phyloP scores from a whole-genome alignment of 1,140 invertebrate species.

The Atopsyche davidsoni region DNA sequence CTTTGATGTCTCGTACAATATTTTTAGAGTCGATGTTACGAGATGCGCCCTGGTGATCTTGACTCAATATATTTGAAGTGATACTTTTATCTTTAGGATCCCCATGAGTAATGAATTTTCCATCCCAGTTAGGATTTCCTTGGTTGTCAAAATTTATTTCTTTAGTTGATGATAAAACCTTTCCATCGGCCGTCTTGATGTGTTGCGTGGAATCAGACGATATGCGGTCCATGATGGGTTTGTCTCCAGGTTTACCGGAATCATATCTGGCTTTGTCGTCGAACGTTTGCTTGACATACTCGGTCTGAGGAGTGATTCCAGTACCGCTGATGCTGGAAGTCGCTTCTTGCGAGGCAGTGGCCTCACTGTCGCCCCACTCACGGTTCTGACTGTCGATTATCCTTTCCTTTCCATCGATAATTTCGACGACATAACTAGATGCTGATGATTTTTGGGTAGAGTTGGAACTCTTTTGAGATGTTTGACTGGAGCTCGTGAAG shows the following conservation, averaged over 20 bases:
- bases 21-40: not conserved
- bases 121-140: constrained; percentile 1
- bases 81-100: not conserved
- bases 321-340: constrained; percentile 47
- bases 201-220: constrained; percentile 28
- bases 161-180: constrained; percentile 23
- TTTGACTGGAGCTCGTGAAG: constrained; percentile 35
- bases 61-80: not conserved
- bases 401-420: constrained; percentile 56
- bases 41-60: not conserved
- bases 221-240: constrained; percentile 21
- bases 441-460: constrained; percentile 49
- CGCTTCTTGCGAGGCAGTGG: constrained; percentile 45
- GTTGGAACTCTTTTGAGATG: constrained; percentile 42
- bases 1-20: not conserved
- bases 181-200: constrained; percentile 22
- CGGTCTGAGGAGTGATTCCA: constrained; percentile 46
- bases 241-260: constrained; percentile 45
- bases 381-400: constrained; percentile 50
- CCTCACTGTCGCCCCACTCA: constrained; percentile 48
- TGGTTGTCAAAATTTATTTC: constrained; percentile 19
- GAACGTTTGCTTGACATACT: constrained; percentile 45
- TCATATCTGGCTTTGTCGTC: constrained; percentile 50
- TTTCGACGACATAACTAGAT: constrained; percentile 51
- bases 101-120: constrained; percentile 1